Percentiles rank a stretch among this genome's conserved stretches.
These are phyloP conservation scores for Mesaphorura yosii DNA, from an alignment of 1,140 invertebrate genomes.

Conservation along the genomic window DNA sequence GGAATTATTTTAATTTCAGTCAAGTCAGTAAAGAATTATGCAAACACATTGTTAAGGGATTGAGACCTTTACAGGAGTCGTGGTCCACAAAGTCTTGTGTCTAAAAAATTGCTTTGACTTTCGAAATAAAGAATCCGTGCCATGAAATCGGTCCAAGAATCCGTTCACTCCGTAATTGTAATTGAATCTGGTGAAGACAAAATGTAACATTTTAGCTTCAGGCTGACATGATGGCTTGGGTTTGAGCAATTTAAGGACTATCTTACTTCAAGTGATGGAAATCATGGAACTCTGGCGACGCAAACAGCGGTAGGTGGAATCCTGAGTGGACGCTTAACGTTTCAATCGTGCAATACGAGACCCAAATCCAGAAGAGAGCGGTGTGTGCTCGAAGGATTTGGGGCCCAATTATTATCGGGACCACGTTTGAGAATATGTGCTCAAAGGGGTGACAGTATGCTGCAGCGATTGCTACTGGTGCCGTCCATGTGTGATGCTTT, in stretches of 20 bases:
- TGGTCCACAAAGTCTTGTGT: slow-evolving; percentile 35
- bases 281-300: slow-evolving; percentile 78
- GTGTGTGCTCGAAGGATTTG: neutral
- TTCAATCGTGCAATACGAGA: slow-evolving; percentile 60
- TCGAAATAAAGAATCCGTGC: slow-evolving; percentile 40
- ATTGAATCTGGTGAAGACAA: slow-evolving; percentile 32
- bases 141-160: slow-evolving; percentile 42
- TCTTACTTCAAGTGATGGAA: slow-evolving; percentile 78
- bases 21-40: too few relatives aligned
- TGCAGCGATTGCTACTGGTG: slow-evolving; percentile 54
- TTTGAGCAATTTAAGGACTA: neutral
- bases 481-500: slow-evolving; percentile 37
- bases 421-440: slow-evolving; percentile 67
- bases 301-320: slow-evolving; percentile 77
- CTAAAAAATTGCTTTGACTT: slow-evolving; percentile 37
- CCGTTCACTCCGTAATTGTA: slow-evolving; percentile 43
- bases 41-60: too few relatives aligned
- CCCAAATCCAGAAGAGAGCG: neutral
- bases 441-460: slow-evolving; percentile 80
- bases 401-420: slow-evolving; percentile 61
- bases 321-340: slow-evolving; percentile 81
- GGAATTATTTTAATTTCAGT: too few relatives aligned
- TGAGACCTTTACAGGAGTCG: neutral
- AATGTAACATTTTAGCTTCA: neutral
- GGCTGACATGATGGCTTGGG: neutral